Base-by-base conservation (phyloP, 2,888 invertebrate genomes). In the Germaria angustata region DNA sequence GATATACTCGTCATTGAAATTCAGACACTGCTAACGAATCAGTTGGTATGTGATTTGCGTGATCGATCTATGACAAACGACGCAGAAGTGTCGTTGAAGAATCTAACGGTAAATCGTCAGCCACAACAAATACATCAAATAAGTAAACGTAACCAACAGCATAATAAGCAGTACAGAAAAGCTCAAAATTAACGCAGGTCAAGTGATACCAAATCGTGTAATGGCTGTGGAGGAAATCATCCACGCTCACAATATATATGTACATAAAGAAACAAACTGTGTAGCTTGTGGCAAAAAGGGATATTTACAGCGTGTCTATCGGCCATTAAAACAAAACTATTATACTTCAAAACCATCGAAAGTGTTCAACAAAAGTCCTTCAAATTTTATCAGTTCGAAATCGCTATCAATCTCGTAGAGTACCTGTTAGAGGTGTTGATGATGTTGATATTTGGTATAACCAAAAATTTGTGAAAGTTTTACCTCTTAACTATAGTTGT, bases 401-500 rank as follows among this genome's bases (percentile, higher is more conserved):
- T 44, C 17, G 5, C 46, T 66, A 46, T 49, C 44, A 24, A 65
- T 59, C 9, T 15, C 73, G 75, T 53, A 15, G 17, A 9, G 71
- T 80, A 36, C 53, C 72, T 15, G 34, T 84, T 13, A 36, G 28
- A 15, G 81, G 76, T 28, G 61, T 69, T 24, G n/a, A 46, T 24
- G 73, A 72, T 36, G 61, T 80, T 13, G 53, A 55, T 9, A 77
- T 80, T 15, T 11, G 20, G 32, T 78, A 84, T 36, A 75, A 78
- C n/a, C 39, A 68, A 20, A 57, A n/a, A 32, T 11, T 59, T 20
- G 46, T 75, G 9, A 63, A 15, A 9, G 44, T 39, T 61, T 32
- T 83, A 28, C 84, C 82, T 11, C 28, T 84, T 15, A n/a, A n/a
- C n/a, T n/a, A 28, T 83, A 20, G 53, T 85, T n/a, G 71, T 76